Evolutionary conservation across 2,888 invertebrate genomes (phyloP).

Genomic region (Caradrina clavipalpis): DNA sequence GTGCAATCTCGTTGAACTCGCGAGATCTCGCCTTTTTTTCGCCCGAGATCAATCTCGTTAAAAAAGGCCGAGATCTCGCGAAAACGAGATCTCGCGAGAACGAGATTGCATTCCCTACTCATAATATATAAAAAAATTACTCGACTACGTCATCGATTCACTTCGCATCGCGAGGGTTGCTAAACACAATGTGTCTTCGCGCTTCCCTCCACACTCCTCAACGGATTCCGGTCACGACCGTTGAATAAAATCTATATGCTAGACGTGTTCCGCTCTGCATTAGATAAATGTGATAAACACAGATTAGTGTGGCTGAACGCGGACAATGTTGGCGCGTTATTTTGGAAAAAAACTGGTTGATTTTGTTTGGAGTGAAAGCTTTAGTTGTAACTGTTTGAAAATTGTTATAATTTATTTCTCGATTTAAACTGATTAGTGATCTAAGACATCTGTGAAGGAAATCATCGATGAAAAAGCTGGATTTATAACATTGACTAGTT

Average conservation of each 20-base stretch:
- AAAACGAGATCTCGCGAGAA: no score
- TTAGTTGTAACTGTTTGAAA: constrained; percentile 13
- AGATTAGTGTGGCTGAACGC: constrained; percentile 59
- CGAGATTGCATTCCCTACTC: no score
- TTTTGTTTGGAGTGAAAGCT: background rate
- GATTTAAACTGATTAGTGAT: no score
- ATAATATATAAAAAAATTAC: constrained; percentile 38
- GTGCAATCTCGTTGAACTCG: no score
- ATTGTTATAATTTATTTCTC: constrained; percentile 4
- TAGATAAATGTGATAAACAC: constrained; percentile 66
- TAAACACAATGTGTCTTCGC: constrained; percentile 73
- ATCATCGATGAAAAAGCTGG: no score
- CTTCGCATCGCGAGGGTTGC: constrained; percentile 60
- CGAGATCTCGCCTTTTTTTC: no score
- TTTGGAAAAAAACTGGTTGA: constrained; percentile 14
- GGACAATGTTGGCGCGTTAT: constrained; percentile 42
- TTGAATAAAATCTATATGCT: constrained; percentile 72
- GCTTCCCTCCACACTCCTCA: constrained; percentile 58
- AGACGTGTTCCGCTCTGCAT: constrained; percentile 67
- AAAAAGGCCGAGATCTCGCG: no score
- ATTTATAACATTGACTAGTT: no score
- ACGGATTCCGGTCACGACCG: constrained; percentile 71
- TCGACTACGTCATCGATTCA: constrained; percentile 63
- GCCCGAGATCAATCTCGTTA: no score
- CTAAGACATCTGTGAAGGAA: no score